Evolutionary conservation across 2,113 vertebrate species (phyloP).

Genomic region (Hipposideros armiger): DNA sequence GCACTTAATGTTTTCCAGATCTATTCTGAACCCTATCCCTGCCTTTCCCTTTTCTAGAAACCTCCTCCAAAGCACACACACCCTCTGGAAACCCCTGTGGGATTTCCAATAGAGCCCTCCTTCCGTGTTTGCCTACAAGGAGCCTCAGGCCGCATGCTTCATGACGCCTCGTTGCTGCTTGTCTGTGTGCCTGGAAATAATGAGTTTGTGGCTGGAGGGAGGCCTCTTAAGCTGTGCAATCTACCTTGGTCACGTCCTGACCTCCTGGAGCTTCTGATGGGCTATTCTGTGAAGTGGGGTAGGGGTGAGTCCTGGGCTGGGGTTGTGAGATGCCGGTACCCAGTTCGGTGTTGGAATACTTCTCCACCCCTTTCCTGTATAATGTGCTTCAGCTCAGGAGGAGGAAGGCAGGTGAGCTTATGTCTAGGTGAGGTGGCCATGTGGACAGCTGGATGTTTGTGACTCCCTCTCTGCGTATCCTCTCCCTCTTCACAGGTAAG

Average conservation of each 20-base stretch:
- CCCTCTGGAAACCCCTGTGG: not conserved
- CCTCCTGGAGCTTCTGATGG: not conserved
- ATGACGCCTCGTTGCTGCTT: not conserved
- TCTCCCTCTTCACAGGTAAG: conserved; percentile 90
- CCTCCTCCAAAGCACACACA: not conserved
- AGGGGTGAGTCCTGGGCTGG: not conserved
- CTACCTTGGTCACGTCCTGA: not conserved
- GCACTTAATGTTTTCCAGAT: not conserved
- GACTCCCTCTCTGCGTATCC: not conserved
- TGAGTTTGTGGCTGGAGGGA: not conserved
- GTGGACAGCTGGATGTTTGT: not conserved
- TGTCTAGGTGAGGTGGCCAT: not conserved
- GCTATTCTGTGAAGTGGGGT: not conserved
- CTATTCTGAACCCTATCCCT: no score
- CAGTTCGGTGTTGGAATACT: not conserved
- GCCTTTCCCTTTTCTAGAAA: not conserved
- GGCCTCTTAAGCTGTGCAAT: not conserved
- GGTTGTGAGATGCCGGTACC: not conserved
- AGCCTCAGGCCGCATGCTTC: not conserved
- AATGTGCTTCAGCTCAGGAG: not conserved
- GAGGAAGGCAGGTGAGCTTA: not conserved
- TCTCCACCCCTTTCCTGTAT: not conserved
- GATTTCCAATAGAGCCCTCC: not conserved
- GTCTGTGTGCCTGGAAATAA: not conserved
- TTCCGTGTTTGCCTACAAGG: not conserved